Evolutionary conservation across 2,888 invertebrate species (phyloP).

Genomic region (Kryphioiulus occultus): DNA sequence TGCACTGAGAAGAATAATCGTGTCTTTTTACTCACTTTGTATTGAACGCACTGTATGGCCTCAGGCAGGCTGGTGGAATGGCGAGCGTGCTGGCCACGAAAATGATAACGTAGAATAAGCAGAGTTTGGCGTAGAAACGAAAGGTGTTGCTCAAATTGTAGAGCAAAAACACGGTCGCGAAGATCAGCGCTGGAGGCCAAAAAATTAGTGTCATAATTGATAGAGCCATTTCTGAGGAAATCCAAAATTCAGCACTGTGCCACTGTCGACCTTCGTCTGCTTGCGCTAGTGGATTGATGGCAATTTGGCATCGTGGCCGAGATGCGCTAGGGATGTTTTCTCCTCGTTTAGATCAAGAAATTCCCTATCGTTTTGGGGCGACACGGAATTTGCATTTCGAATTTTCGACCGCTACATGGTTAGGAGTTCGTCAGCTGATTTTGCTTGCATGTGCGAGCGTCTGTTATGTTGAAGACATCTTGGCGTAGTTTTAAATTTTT

Average conservation of each 20-base stretch:
- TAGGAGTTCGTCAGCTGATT: too few relatives aligned
- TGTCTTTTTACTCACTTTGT: constrained; percentile 69
- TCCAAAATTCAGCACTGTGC: background rate
- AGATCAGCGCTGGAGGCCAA: background rate
- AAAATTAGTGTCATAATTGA: background rate
- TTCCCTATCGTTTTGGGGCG: too few relatives aligned
- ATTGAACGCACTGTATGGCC: constrained; percentile 64
- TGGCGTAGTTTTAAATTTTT: too few relatives aligned
- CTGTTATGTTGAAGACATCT: too few relatives aligned
- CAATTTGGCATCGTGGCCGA: too few relatives aligned
- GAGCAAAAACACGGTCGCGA: background rate
- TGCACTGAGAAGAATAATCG: background rate
- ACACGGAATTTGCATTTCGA: too few relatives aligned
- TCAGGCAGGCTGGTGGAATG: constrained; percentile 57
- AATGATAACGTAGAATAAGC: constrained; percentile 56
- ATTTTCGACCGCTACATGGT: too few relatives aligned
- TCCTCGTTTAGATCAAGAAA: too few relatives aligned
- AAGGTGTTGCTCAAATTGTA: constrained; percentile 49
- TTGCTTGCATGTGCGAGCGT: too few relatives aligned
- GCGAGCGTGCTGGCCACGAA: constrained; percentile 54
- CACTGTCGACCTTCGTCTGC: background rate
- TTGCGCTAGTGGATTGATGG: too few relatives aligned
- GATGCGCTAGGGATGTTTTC: too few relatives aligned
- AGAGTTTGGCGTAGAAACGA: constrained; percentile 57
- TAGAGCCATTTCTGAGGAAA: background rate